Evolutionary conservation across 2,113 vertebrate genomes (phyloP).

Genomic region (Xyrauchen texanus): DNA sequence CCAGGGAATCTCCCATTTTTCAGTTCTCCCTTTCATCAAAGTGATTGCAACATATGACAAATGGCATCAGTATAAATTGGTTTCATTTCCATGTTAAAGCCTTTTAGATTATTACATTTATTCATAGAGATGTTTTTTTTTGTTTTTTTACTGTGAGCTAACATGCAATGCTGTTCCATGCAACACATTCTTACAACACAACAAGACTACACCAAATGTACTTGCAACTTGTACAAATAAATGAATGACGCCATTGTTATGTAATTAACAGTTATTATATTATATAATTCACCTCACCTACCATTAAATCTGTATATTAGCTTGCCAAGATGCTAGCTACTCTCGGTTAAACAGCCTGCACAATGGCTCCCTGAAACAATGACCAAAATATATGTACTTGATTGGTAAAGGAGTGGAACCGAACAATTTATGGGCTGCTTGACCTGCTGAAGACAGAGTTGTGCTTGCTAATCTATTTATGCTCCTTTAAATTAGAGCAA

Average conservation of each 20-base stretch:
- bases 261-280: neutral
- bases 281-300: neutral
- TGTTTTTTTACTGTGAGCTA: neutral
- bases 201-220: conserved; percentile 6
- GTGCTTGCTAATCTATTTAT: neutral
- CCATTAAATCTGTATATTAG: neutral
- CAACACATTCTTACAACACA: no score
- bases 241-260: neutral
- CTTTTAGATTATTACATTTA: neutral
- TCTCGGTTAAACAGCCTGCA: neutral
- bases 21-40: neutral
- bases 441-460: neutral
- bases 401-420: neutral
- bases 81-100: neutral
- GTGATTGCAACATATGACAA: neutral
- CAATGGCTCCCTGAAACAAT: no score
- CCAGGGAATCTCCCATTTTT: conserved; percentile 9
- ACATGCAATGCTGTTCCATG: no score
- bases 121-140: no score
- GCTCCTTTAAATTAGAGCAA: no score
- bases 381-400: neutral
- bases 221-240: neutral
- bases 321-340: neutral
- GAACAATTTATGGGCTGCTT: neutral
- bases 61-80: neutral